Evolutionary conservation across 2,797 vertebrate species (phyloP).

Genomic region (Monodelphis domestica): DNA sequence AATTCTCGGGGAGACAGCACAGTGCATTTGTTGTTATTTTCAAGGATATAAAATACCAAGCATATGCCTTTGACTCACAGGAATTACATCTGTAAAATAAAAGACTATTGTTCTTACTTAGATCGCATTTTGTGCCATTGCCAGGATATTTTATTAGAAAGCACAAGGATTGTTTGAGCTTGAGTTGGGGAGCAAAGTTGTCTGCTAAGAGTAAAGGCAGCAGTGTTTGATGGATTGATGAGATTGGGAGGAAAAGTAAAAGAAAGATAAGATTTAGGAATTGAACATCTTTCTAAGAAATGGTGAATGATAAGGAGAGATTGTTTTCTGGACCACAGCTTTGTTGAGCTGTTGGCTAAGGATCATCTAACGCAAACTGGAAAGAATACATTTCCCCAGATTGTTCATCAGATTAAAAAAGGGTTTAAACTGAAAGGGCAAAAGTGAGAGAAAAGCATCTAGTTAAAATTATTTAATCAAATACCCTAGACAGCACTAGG

Average conservation of each 20-base stretch:
- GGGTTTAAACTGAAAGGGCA: background rate
- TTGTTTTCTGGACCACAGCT: background rate
- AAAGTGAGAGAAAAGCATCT: background rate
- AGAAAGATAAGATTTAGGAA: background rate
- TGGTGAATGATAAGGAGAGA: too few species aligned
- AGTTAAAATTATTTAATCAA: background rate
- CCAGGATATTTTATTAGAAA: background rate
- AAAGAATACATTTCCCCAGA: background rate
- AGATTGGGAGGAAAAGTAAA: background rate
- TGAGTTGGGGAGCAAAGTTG: background rate
- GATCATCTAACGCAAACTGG: background rate
- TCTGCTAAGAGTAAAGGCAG: background rate
- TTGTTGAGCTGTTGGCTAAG: background rate
- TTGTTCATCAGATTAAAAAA: background rate
- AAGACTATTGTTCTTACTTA: slow-evolving; percentile 14
- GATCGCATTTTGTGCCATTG: slow-evolving; percentile 13
- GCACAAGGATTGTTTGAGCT: background rate
- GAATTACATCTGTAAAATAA: background rate
- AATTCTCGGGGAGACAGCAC: slow-evolving; percentile 11
- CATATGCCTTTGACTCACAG: slow-evolving; percentile 44
- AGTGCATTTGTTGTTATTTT: slow-evolving; percentile 39
- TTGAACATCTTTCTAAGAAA: background rate
- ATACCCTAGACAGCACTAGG: background rate
- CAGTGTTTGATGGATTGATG: background rate
- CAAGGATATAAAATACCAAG: slow-evolving; percentile 29